Evolutionary conservation across 1,140 invertebrate genomes (phyloP).

Genomic region (Neuroterus valhalla): DNA sequence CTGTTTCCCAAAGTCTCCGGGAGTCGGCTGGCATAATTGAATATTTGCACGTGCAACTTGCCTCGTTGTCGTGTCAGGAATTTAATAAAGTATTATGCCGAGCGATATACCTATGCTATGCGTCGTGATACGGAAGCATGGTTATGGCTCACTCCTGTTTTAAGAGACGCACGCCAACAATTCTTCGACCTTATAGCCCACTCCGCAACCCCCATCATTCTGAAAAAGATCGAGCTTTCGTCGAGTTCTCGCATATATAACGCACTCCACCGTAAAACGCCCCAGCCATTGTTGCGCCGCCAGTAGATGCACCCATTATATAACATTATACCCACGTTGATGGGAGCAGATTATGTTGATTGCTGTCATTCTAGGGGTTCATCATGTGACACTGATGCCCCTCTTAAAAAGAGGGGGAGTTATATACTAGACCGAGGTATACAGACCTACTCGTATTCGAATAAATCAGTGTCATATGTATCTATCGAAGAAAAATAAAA

Average conservation of each 20-base stretch:
- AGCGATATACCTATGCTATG: slow-evolving; percentile 7
- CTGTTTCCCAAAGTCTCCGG: background rate
- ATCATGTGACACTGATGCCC: slow-evolving; percentile 72
- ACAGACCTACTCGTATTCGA: background rate
- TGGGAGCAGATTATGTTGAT: slow-evolving; percentile 74
- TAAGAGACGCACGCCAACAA: slow-evolving; percentile 39
- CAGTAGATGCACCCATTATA: slow-evolving; percentile 72
- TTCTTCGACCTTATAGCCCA: slow-evolving; percentile 30
- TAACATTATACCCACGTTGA: slow-evolving; percentile 59
- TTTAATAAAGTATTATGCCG: slow-evolving; percentile 71
- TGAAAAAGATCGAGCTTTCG: slow-evolving; percentile 38
- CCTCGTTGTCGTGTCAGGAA: slow-evolving; percentile 70
- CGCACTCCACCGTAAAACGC: slow-evolving; percentile 62
- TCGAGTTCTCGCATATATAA: slow-evolving; percentile 49
- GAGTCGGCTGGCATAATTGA: slow-evolving; percentile 48
- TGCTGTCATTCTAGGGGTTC: slow-evolving; percentile 72
- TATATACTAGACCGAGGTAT: slow-evolving; percentile 41
- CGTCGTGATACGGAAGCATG: background rate
- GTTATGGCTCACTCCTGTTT: slow-evolving; percentile 43
- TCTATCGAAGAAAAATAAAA: no score
- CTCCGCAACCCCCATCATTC: slow-evolving; percentile 34
- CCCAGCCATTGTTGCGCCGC: slow-evolving; percentile 62
- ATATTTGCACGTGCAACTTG: slow-evolving; percentile 74
- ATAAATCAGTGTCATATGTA: no score
- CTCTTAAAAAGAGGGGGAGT: slow-evolving; percentile 48